Percentiles rank a stretch among this genome's conserved stretches.
phyloP scores from a whole-genome alignment of 2,113 vertebrate genomes.

The Bubalus kerabau region DNA sequence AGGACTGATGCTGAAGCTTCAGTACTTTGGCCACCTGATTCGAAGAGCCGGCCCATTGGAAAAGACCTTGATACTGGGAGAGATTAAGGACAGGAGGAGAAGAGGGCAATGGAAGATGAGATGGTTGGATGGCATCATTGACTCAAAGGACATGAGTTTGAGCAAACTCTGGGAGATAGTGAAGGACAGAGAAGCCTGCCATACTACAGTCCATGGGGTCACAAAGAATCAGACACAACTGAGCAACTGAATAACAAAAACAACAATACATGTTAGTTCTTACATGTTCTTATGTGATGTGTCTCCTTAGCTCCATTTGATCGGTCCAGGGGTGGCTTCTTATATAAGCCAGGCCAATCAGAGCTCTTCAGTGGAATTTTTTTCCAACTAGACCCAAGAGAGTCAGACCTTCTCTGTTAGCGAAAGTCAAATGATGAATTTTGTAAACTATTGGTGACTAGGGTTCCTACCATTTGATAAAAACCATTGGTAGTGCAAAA shows the following conservation, averaged over 20 bases:
- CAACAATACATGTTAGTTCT: neutral
- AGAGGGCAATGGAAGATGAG: neutral
- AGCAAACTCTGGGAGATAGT: neutral
- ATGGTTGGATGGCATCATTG: neutral
- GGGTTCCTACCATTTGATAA: neutral
- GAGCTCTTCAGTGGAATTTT: neutral
- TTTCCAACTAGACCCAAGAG: neutral
- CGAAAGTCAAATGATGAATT: neutral
- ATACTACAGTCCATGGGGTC: accelerated
- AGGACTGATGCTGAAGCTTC: neutral
- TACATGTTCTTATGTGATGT: neutral
- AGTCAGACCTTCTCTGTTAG: neutral
- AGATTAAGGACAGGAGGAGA: neutral
- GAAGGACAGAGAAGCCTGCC: neutral
- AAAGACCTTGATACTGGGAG: neutral
- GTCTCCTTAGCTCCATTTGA: neutral
- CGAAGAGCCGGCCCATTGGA: neutral
- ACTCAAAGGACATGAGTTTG: neutral
- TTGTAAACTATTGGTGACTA: neutral
- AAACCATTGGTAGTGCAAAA: neutral
- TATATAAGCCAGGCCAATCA: neutral
- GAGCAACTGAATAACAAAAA: neutral
- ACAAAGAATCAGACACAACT: neutral
- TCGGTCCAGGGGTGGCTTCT: neutral
- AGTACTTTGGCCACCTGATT: neutral